Percentiles rank a stretch among this genome's conserved stretches.
phyloP scores from a whole-genome alignment of 2,888 invertebrate species.

The Drosophila recens region DNA sequence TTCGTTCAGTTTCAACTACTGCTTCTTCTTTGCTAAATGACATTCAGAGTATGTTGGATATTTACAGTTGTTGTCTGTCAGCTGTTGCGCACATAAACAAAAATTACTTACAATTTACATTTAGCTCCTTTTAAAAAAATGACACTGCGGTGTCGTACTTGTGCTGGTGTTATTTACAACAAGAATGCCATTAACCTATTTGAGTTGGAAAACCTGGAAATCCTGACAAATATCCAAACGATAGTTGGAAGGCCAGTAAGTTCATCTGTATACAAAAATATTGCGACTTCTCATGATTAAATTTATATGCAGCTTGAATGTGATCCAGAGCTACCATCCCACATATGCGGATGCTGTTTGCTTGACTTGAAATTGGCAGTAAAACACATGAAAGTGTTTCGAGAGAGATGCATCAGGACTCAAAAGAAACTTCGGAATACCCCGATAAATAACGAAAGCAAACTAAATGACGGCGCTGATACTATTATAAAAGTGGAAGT shows the following conservation, averaged over 20 bases:
- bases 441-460: not conserved
- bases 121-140: conserved; percentile 32
- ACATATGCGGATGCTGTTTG: conserved; percentile 61
- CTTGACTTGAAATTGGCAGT: conserved; percentile 56
- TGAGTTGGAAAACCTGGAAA: conserved; percentile 28
- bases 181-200: conserved; percentile 59
- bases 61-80: not conserved
- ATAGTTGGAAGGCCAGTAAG: conserved; percentile 48
- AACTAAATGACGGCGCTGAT: too few relatives aligned
- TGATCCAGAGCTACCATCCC: conserved; percentile 43
- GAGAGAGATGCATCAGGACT: conserved; percentile 56
- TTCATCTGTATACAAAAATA: not conserved
- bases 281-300: not conserved
- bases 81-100: not conserved
- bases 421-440: conserved; percentile 35
- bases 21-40: not conserved
- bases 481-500: not conserved
- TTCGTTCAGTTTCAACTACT: not conserved
- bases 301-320: conserved; percentile 34
- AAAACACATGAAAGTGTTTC: conserved; percentile 35
- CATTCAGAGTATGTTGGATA: not conserved
- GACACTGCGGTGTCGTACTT: conserved; percentile 65
- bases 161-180: conserved; percentile 57
- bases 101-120: not conserved
- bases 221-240: conserved; percentile 41